Base-by-base conservation (phyloP, 2,113 vertebrate genomes). In the Peromyscus leucopus region DNA sequence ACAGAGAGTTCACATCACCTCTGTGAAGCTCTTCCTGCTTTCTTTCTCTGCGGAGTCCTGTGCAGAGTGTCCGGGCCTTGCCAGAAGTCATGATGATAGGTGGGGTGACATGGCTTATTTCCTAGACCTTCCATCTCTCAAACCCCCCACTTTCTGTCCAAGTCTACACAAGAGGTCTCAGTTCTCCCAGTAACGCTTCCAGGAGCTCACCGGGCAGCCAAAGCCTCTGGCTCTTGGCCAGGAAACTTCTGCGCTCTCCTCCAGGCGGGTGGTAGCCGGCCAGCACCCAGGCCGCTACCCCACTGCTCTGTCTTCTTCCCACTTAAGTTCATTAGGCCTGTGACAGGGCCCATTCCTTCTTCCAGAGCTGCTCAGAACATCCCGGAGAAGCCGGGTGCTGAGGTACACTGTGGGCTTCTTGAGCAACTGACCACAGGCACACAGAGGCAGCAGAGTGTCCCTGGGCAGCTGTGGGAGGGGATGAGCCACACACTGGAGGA, bases 1-100 rank as follows among this genome's bases (percentile, higher is more conserved):
- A 0, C 46, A 0, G 16, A 0, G 16, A 71, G 24, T 42, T 51
- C 24, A 7, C 17, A 3, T 3, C 16, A 1, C n/a, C 22, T 57
- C 51, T 51, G 31, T 16, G 15, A 19, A 1, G 16, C 42, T 67
- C 10, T 46, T 48, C 24, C 0, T 1, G 36, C 39, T 28, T 2
- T 86, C 88, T 59, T 2, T 86, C 88, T 59, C 57, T 26, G 11
- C 31, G 51, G 33, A 55, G 24, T 59, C 65, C n/a, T 31, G 67
- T 67, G 9, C 46, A 55, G 80, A 74, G 33, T 12, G 0, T 22
- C 0, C 0, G 0, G 76, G 36, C 59, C 39, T 59, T 46, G 61
- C 69, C 76, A 15, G 57, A 51, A 67, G 65, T 71, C 61, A 17
- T 57, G 51, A 24, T 22, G 7, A 0, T 16, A 31, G 26, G 33